A percentile compares a stretch with the other conserved stretches of the same genome.
These are phyloP conservation scores for Phoxinus phoxinus DNA, from an alignment of 2,113 vertebrate species.

Conservation along the genomic window DNA sequence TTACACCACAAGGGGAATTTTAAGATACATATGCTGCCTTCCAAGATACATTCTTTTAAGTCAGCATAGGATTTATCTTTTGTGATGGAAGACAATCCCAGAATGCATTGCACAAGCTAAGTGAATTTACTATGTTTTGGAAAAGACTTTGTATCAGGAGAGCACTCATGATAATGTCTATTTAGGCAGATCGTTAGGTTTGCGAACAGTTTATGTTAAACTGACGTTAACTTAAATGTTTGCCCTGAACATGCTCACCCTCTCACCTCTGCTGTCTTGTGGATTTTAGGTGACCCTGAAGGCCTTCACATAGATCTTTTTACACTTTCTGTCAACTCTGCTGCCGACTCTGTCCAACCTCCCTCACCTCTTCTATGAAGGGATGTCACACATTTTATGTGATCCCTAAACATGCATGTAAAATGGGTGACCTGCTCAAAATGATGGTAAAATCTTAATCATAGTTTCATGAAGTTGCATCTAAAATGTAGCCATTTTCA, in stretches of 20 bases:
- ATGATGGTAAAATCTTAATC: background rate
- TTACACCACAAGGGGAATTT: too few species aligned
- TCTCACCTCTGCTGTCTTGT: conserved; percentile 17
- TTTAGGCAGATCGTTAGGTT: background rate
- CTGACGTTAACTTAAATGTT: conserved; percentile 13
- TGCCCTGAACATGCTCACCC: conserved; percentile 7
- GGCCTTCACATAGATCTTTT: conserved; percentile 36
- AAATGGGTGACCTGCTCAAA: conserved; percentile 46
- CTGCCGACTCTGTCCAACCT: conserved; percentile 24
- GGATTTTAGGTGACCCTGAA: conserved; percentile 8
- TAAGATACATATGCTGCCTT: background rate
- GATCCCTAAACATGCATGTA: conserved; percentile 56
- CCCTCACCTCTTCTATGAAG: conserved; percentile 57
- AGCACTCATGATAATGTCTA: background rate
- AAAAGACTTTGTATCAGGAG: background rate
- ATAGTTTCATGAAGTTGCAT: background rate
- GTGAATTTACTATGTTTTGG: background rate
- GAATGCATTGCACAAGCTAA: background rate
- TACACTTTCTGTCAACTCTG: conserved; percentile 42
- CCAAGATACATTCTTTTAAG: background rate
- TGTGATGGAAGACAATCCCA: background rate
- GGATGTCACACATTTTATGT: conserved; percentile 61
- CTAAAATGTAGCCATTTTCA: background rate
- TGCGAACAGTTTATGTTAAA: conserved; percentile 13
- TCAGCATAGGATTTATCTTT: background rate